Evolutionary conservation across 2,888 invertebrate species (phyloP).

Genomic region (Pterobdella sp.): DNA sequence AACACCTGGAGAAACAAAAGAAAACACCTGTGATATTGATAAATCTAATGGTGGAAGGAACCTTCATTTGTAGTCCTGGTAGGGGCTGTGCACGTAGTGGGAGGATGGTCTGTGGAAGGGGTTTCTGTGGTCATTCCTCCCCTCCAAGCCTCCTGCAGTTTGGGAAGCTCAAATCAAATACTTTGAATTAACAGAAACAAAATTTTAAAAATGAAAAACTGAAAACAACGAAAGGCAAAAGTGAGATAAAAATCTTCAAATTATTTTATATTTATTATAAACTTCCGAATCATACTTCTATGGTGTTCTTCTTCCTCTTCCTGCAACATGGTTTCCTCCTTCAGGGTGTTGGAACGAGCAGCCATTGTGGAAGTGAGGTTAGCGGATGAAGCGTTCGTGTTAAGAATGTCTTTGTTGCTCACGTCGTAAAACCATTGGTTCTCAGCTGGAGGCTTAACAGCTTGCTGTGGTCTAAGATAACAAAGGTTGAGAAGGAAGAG

Average conservation of each 20-base stretch:
- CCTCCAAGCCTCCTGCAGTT: conserved; percentile 7
- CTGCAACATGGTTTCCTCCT: not conserved
- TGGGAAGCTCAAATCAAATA: not conserved
- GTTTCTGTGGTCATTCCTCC: conserved; percentile 13
- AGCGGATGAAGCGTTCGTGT: not conserved
- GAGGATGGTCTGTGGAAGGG: conserved; percentile 24
- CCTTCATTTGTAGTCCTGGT: conserved; percentile 26
- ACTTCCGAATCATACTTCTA: not conserved
- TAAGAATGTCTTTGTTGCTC: conserved; percentile 26
- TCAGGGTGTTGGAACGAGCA: not conserved
- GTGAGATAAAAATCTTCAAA: too few species aligned
- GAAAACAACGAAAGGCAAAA: too few species aligned
- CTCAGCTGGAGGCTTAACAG: not conserved
- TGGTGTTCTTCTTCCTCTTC: not conserved
- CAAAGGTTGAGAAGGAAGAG: conserved; percentile 28
- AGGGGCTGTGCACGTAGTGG: conserved; percentile 19
- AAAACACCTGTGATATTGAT: not conserved
- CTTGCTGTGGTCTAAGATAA: conserved; percentile 23
- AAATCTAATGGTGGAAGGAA: not conserved
- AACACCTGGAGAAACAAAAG: not conserved
- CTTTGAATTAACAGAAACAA: not conserved
- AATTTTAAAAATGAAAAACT: not conserved
- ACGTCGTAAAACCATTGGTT: conserved; percentile 28
- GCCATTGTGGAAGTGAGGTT: not conserved
- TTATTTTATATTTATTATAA: too few species aligned